These are phyloP conservation scores for Odontomachus brunneus DNA, from an alignment of 1,140 invertebrate species.

Conservation along the genomic window DNA sequence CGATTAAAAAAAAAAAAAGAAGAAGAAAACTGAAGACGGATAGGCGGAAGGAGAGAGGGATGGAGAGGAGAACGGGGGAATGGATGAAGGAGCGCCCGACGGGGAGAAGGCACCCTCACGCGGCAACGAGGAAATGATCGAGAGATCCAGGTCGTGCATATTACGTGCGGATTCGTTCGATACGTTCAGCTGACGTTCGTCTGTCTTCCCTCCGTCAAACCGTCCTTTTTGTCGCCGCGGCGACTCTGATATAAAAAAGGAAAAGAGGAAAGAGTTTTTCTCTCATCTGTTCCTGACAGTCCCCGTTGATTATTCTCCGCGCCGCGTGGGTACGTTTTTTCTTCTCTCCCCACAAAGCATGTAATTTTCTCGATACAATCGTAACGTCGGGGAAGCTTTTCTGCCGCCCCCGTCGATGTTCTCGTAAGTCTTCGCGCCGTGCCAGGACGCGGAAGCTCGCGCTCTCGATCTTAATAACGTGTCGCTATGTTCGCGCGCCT, in stretches of 20 bases:
- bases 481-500: neutral
- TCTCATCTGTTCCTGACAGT: slow-evolving; percentile 64
- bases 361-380: slow-evolving; percentile 60
- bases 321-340: slow-evolving; percentile 26
- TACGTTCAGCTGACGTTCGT: slow-evolving; percentile 43
- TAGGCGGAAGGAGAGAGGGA: neutral
- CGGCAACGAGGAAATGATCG: slow-evolving; percentile 26
- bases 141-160: slow-evolving; percentile 61
- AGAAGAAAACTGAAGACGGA: neutral
- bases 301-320: slow-evolving; percentile 55
- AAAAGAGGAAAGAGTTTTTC: slow-evolving; percentile 16
- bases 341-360: slow-evolving; percentile 29
- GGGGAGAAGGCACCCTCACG: neutral
- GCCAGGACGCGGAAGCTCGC: neutral
- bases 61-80: neutral
- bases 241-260: slow-evolving; percentile 66
- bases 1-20: neutral
- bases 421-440: slow-evolving; percentile 10
- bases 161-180: slow-evolving; percentile 41
- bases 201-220: slow-evolving; percentile 60
- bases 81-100: neutral
- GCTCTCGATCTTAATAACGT: slow-evolving; percentile 44
- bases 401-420: neutral
- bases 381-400: neutral
- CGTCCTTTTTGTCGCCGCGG: slow-evolving; percentile 67